Conservation (phyloP, 2,113 vertebrate genomes). For the Syngnathoides biaculeatus region DNA sequence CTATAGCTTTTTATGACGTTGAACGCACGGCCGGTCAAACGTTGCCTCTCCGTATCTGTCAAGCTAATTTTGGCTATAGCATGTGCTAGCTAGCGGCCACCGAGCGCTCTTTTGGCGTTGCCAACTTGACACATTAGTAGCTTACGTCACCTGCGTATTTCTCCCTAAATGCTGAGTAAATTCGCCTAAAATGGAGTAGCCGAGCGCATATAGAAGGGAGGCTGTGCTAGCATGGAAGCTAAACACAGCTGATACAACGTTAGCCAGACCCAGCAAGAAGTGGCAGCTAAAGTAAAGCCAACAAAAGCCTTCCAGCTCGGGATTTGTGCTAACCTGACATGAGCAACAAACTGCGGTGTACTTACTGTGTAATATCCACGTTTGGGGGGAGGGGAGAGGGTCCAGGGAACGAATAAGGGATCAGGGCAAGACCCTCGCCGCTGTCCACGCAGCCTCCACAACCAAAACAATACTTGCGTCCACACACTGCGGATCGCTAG, state of each 20-base stretch:
- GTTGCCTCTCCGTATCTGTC: conserved; percentile 29
- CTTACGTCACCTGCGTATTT: conserved; percentile 13
- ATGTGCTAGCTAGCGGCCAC: conserved; percentile 65
- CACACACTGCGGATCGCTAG: conserved; percentile 84
- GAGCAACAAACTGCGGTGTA: conserved; percentile 39
- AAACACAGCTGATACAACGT: conserved; percentile 47
- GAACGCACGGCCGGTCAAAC: conserved; percentile 21
- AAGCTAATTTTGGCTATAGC: conserved; percentile 70
- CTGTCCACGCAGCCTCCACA: conserved; percentile 71
- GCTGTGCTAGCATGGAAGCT: conserved; percentile 25
- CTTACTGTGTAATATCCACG: conserved; percentile 90
- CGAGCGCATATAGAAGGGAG: neutral
- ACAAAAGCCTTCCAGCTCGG: conserved; percentile 59
- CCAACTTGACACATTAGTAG: conserved; percentile 41
- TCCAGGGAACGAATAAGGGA: conserved; percentile 32
- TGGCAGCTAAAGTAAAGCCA: conserved; percentile 65
- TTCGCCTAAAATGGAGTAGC: neutral
- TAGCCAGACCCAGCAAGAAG: conserved; percentile 64
- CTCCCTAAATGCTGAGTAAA: neutral
- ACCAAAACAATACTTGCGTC: conserved; percentile 84
- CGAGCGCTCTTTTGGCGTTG: conserved; percentile 34
- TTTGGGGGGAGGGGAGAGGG: conserved; percentile 66
- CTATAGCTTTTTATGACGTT: conserved; percentile 16
- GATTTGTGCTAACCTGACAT: conserved; percentile 32
- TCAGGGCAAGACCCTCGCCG: conserved; percentile 70